Percentiles rank a stretch among this genome's conserved stretches.
These are phyloP conservation scores for Hirundichthys speculiger DNA, from an alignment of 2,113 vertebrate species.

Conservation along the genomic window DNA sequence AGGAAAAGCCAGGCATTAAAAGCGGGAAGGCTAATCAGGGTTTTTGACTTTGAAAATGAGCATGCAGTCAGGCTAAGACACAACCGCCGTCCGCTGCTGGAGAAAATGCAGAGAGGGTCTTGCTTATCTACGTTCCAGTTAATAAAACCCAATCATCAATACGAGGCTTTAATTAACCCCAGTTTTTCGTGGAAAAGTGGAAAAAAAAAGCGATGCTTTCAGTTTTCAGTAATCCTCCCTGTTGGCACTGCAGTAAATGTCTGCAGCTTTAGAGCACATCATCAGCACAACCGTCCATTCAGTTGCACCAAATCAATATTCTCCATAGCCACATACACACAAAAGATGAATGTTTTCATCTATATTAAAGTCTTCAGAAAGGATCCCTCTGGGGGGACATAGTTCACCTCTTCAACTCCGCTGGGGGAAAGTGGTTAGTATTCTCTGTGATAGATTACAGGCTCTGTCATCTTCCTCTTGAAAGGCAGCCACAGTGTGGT, in stretches of 20 bases:
- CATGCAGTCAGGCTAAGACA: conserved; percentile 13
- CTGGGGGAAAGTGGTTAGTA: conserved; percentile 67
- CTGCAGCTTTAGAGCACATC: conserved; percentile 53
- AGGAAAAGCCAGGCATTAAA: conserved; percentile 38
- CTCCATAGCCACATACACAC: conserved; percentile 42
- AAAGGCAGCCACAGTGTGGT: conserved; percentile 55
- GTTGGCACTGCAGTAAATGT: conserved; percentile 1
- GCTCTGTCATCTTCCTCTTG: conserved; percentile 70
- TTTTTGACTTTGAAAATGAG: conserved; percentile 49
- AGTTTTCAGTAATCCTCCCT: conserved; percentile 21
- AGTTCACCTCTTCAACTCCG: conserved; percentile 68
- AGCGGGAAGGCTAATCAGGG: conserved; percentile 33
- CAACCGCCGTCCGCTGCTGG: neutral
- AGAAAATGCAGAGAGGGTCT: conserved; percentile 17
- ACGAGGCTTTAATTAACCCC: conserved; percentile 50
- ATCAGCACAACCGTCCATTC: conserved; percentile 38
- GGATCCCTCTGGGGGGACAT: conserved; percentile 58
- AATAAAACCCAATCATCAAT: conserved; percentile 49
- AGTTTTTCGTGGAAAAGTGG: conserved; percentile 15
- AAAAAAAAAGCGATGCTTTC: conserved; percentile 1
- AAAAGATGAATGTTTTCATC: conserved; percentile 74
- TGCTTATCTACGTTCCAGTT: conserved; percentile 44
- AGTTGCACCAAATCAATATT: conserved; percentile 58
- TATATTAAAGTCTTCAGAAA: conserved; percentile 66
- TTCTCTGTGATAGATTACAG: conserved; percentile 74